Base-by-base conservation (phyloP, 2,888 invertebrate genomes). In the Tortrix viridana region DNA sequence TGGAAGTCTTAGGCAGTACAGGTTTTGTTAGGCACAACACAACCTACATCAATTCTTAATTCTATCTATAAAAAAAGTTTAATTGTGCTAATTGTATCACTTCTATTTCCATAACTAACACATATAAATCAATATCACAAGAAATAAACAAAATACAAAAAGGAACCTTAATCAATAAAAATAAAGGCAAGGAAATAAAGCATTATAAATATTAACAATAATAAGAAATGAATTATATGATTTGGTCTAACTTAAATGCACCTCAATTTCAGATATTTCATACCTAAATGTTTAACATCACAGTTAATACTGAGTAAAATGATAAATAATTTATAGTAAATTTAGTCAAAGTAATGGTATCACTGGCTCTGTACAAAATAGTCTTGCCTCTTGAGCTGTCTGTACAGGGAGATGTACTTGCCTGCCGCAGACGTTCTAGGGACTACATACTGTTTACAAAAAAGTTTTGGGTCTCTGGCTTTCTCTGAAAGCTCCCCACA, bases 321-420 rank as follows among this genome's bases (percentile, higher is more conserved):
- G 49, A 59, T 55, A 58, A 65, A 60, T 58, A 61, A 86, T 81
- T 84, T 80, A 80, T 81, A 78, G 80, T 79, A 80, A 80, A 82
- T 80, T 84, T 81, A 85, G 80, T 83, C 67, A 79, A 75, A 79
- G 56, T 75, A 72, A 75, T 71, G 75, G 73, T 81, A 87, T 83
- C 85, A 90, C 84, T 89, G 88, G 80, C 81, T 84, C 72, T 92
- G 92, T 76, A 91, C 83, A 73, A 92, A 91, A 74, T 86, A 89
- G 70, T 76, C 89, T 72, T 90, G 90, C 74, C 90, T 80, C 74
- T 91, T 92, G 44, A 97, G 91, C 81, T 95, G 95, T 74, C 97
- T 93, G 82, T 96, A 97, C 38, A 97, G 89, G 1, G 95, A 95
- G 70, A 97, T 96, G 82, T 97, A 98, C 88, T 96, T 97, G 53